These are phyloP conservation scores for Leucophenga montana DNA, from an alignment of 2,888 invertebrate species.

Conservation along the genomic window DNA sequence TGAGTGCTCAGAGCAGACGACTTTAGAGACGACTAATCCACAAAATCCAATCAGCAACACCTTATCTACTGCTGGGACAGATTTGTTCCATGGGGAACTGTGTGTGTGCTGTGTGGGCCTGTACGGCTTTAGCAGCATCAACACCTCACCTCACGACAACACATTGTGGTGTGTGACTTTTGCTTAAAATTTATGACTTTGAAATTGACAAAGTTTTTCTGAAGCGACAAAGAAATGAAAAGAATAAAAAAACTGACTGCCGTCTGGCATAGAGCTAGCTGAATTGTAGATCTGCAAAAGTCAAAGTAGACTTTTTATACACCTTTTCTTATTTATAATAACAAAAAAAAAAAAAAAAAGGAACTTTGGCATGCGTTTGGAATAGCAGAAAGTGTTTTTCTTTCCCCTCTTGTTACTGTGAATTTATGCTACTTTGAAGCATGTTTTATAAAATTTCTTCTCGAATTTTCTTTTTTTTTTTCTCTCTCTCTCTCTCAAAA, in stretches of 20 bases:
- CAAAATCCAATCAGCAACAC: conserved; percentile 48
- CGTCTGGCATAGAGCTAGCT: conserved; percentile 23
- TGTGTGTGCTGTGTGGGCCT: no score
- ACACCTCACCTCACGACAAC: no score
- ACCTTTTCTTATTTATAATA: conserved; percentile 5
- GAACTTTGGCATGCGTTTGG: no score
- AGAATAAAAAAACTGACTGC: conserved; percentile 1
- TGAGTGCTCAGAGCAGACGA: no score
- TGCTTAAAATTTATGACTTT: conserved; percentile 38
- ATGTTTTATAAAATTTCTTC: neutral
- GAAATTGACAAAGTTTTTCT: conserved; percentile 50
- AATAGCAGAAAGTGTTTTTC: no score
- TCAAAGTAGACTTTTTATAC: neutral
- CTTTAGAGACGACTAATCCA: no score
- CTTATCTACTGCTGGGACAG: conserved; percentile 33
- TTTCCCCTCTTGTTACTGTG: conserved; percentile 41
- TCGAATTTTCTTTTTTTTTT: neutral
- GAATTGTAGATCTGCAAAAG: conserved; percentile 8
- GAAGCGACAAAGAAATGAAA: neutral
- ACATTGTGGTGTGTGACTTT: conserved; percentile 6
- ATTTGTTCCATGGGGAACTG: no score
- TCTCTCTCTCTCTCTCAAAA: neutral
- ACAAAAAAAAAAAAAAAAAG: conserved; percentile 25
- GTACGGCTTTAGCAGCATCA: no score
- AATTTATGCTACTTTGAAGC: conserved; percentile 47